These are phyloP conservation scores for Microplitis mediator DNA, from an alignment of 1,140 invertebrate species.

Conservation along the genomic window DNA sequence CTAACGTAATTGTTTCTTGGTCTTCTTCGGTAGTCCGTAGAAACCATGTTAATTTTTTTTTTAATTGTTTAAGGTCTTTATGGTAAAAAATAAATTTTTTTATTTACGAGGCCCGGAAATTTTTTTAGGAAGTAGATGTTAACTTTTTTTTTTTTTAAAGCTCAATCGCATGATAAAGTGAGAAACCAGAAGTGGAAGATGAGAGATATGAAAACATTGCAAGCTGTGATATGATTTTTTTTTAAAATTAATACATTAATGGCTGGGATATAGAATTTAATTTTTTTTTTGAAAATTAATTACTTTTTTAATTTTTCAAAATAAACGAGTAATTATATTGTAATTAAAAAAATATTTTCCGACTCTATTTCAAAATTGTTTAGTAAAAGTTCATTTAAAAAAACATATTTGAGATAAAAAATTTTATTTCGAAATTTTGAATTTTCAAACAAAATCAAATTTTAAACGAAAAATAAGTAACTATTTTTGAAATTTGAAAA, in stretches of 20 bases:
- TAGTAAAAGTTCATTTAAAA: too few relatives aligned
- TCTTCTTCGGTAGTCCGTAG: background rate
- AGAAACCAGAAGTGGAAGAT: slow-evolving; percentile 21
- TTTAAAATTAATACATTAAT: background rate
- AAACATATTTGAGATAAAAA: too few relatives aligned
- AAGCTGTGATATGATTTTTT: slow-evolving; percentile 24
- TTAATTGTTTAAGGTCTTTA: background rate
- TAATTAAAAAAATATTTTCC: too few relatives aligned
- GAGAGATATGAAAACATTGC: slow-evolving; percentile 17
- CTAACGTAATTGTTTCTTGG: background rate
- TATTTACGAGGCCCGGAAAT: background rate
- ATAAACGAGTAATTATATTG: too few relatives aligned
- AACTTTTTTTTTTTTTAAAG: background rate
- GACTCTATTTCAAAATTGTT: too few relatives aligned
- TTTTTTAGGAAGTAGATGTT: too few relatives aligned
- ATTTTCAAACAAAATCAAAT: too few relatives aligned
- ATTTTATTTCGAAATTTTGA: too few relatives aligned
- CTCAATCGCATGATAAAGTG: background rate
- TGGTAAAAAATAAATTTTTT: slow-evolving; percentile 11
- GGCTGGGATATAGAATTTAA: background rate
- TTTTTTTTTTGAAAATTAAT: background rate
- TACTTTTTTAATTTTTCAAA: too few relatives aligned
- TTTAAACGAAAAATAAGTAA: too few relatives aligned
- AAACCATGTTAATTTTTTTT: background rate
- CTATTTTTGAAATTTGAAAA: too few relatives aligned